Conservation (phyloP, 2,113 vertebrate genomes). For the Sinocyclocheilus rhinocerous region DNA sequence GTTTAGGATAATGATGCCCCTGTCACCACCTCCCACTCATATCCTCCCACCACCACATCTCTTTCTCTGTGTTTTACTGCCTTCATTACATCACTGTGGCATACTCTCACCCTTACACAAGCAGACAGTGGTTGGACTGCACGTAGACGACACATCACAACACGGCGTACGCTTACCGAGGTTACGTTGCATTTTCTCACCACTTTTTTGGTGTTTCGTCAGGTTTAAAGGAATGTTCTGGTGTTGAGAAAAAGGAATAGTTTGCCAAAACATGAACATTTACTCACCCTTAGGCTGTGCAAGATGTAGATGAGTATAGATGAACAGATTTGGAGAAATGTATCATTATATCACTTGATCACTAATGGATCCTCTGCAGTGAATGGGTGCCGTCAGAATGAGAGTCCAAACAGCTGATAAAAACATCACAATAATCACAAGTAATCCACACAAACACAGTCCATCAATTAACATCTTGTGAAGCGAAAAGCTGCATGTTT, state of each 20-base stretch:
- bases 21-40: constrained; percentile 56
- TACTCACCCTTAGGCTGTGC: not conserved
- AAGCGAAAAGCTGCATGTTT: too few relatives aligned
- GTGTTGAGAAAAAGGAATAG: not conserved
- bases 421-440: not conserved
- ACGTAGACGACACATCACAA: constrained; percentile 19
- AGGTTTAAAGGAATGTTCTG: not conserved
- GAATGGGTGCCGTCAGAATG: not conserved
- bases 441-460: not conserved
- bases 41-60: constrained; percentile 44
- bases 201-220: not conserved
- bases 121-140: constrained; percentile 31
- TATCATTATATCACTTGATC: not conserved
- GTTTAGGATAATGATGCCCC: constrained; percentile 62
- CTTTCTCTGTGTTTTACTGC: constrained; percentile 32
- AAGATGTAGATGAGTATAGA: not conserved
- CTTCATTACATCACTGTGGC: constrained; percentile 35
- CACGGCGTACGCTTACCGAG: not conserved
- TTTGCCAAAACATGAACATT: not conserved
- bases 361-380: not conserved
- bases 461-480: too few relatives aligned
- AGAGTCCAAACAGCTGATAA: not conserved
- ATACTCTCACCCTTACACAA: not conserved
- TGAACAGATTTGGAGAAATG: not conserved
- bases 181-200: not conserved